phyloP scores from a whole-genome alignment of 2,888 invertebrate species.

The Leptinotarsa rubiginosa region DNA sequence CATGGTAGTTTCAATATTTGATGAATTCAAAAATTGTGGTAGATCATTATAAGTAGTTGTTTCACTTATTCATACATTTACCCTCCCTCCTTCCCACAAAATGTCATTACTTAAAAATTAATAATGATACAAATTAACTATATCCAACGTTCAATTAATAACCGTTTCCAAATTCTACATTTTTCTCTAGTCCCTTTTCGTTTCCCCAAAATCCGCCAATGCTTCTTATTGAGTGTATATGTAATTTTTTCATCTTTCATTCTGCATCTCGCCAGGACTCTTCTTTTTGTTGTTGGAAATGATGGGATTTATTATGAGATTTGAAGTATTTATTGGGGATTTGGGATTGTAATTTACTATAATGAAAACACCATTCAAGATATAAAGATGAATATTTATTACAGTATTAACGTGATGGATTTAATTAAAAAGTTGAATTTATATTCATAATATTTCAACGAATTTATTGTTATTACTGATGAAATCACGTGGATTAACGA shows the following conservation, averaged over 20 bases:
- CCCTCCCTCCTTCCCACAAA: no score
- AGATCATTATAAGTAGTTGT: no score
- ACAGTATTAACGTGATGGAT: slow-evolving; percentile 60
- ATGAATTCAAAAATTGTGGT: no score
- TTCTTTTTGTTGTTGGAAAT: slow-evolving; percentile 43
- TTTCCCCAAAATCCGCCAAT: slow-evolving; percentile 7
- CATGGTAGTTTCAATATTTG: no score
- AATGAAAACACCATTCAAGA: slow-evolving; percentile 57
- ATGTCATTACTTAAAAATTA: no score
- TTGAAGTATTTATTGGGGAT: slow-evolving; percentile 62
- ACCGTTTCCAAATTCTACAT: background rate
- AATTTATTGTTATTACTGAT: slow-evolving; percentile 50
- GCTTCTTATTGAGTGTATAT: background rate
- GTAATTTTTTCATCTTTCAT: slow-evolving; percentile 6
- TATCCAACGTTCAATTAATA: no score
- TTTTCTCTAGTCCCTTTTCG: background rate
- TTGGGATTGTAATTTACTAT: slow-evolving; percentile 60
- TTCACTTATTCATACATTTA: no score
- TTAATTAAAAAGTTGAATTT: slow-evolving; percentile 56
- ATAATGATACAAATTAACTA: no score
- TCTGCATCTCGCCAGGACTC: background rate
- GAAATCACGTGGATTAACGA: slow-evolving; percentile 47
- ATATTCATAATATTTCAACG: slow-evolving; percentile 50
- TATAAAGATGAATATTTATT: slow-evolving; percentile 61
- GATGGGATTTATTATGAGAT: slow-evolving; percentile 61